Evolutionary conservation across 2,888 invertebrate genomes (phyloP), one percentile per base, ranked within the genome.

Genomic region (Scotopteryx bipunctaria): DNA sequence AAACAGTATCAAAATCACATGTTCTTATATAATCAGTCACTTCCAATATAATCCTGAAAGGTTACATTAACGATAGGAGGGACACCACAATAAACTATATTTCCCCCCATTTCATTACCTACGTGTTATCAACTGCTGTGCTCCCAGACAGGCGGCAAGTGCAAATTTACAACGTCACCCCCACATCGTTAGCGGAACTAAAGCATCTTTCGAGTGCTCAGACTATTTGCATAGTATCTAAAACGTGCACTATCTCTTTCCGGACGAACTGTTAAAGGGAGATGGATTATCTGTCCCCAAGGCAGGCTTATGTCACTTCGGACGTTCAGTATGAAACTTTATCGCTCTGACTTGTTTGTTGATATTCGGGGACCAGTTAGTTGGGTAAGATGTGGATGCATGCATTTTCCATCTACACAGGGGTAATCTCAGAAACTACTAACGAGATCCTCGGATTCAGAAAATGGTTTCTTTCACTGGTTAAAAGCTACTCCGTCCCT

Each of bases 141-240:
- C 35, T 19, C 25, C 31, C 56, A 59, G 61, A 59, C 59, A 43
- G 48, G 50, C 55, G 52, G 41, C 58, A 36, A 56, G 60, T 53
- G 60, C 56, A 60, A 64, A 66, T 71, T 63, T 58, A 62, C 56
- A 56, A 50, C 68, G 66, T 66, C 76, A 68, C 69, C 77, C 71
- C 67, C 59, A 69, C 70, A 55, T 76, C 73, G 73, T 77, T 76
- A 77, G 76, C 58, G 67, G 65, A 64, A 64, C 69, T 66, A 66
- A 73, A 76, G 73, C 69, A 64, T 66, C 64, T 61, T 65, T 66
- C 64, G 64, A 73, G 69, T 68, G 60, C 65, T 58, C 65, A 63
- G 63, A 68, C 69, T 66, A 77, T 75, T 76, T 75, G 68, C 69
- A 70, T 73, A 66, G 68, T 63, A 59, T 52, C 56, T 59, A 50